Evolutionary conservation across 1,140 invertebrate genomes (phyloP), one percentile per base, ranked within the genome.

Genomic region (Bursaphelenchus mucronatus): DNA sequence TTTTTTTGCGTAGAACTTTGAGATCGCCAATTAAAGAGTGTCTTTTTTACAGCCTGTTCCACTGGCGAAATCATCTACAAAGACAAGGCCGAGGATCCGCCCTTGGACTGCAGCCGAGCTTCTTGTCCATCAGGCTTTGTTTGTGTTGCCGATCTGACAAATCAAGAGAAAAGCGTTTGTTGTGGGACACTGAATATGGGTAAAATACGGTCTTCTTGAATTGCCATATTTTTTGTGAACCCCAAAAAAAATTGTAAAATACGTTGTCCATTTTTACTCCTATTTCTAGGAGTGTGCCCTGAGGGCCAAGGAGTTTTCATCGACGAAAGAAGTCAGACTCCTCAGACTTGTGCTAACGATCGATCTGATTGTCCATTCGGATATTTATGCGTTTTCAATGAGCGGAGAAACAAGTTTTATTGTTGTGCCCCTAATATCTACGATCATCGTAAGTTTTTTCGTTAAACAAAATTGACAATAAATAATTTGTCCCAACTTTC

Each of bases 61-160:
- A 13, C 64, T 17, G 64, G 64, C 39, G 64, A 66, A 53, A 66
- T 66, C 41, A 45, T 66, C 11, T 66, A 68, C 43, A 21, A 49
- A 13, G n/a, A 43, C 30, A 43, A 49, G 40, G 21, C 64, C 0
- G 52, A 50, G 19, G 64, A 66, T 40, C 13, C 40, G 5, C 64
- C 64, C 0, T 65, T 69, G n/a, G 64, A 66, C 43, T 66, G 64
- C 17, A 44, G 63, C 6, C 50, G 30, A 17, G 30, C n/a, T n/a
- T 13, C 59, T 30, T 66, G 64, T 13, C 64, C 64, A 11, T 45
- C 45, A 3, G 64, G 64, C 8, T 66, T 66, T 39, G 52, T 66
- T 15, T 66, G 64, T 43, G 64, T 66, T 39, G 59, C 52, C 11
- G 64, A 66, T 67, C 15, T 67, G 10, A 64, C 64, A 47, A 66